Conservation (phyloP, 1,140 invertebrate species). For the Lepidurus packardi region DNA sequence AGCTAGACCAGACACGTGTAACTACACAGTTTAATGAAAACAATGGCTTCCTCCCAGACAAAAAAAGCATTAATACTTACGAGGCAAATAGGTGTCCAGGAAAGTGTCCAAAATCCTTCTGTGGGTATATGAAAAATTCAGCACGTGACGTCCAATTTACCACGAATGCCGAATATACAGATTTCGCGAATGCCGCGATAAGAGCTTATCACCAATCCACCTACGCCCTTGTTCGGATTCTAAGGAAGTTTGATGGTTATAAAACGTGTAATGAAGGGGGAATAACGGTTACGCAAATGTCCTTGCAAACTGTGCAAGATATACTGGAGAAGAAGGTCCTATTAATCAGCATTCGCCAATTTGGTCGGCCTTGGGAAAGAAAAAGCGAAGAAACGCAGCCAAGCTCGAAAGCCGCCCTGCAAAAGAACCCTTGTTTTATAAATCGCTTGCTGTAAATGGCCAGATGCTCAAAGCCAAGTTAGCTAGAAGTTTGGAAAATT, state of each 20-base stretch:
- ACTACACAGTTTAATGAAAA: neutral
- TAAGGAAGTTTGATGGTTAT: neutral
- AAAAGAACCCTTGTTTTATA: constrained; percentile 1
- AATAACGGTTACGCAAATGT: neutral
- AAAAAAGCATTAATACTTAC: neutral
- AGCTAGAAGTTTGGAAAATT: neutral
- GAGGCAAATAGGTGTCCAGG: neutral
- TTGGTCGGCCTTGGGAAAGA: constrained; percentile 17
- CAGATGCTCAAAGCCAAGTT: neutral
- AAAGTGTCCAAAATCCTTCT: neutral
- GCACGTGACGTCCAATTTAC: neutral
- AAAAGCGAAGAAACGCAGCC: constrained; percentile 12
- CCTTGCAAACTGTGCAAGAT: neutral
- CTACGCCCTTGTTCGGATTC: constrained; percentile 15
- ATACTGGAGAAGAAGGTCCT: neutral
- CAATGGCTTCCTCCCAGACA: neutral
- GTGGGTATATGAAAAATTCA: neutral
- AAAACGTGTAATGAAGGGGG: neutral
- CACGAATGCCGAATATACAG: neutral
- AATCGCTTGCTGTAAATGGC: neutral
- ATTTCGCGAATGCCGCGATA: neutral
- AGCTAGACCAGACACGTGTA: neutral
- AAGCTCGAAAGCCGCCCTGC: constrained; percentile 1
- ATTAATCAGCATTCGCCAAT: constrained; percentile 18
- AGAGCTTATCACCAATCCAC: neutral